These are phyloP conservation scores for Bubalus kerabau DNA, from an alignment of 2,113 vertebrate genomes.

Conservation along the genomic window DNA sequence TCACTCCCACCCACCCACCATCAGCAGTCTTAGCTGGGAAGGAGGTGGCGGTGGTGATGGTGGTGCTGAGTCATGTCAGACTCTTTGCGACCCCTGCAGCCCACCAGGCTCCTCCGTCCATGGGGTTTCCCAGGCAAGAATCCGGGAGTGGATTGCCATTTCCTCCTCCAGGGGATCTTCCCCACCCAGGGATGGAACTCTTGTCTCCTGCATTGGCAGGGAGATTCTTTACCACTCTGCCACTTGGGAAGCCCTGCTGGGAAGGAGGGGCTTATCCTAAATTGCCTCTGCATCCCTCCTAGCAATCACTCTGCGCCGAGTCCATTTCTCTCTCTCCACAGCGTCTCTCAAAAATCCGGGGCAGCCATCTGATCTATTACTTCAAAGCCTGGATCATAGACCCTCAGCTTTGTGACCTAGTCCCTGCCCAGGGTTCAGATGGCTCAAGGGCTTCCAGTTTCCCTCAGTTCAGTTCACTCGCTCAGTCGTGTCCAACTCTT, in stretches of 20 bases:
- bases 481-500: not conserved
- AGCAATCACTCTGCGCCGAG: not conserved
- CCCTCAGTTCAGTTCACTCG: not conserved
- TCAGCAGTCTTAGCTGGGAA: not conserved
- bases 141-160: not conserved
- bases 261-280: not conserved
- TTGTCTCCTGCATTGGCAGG: not conserved
- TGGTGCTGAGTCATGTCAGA: not conserved
- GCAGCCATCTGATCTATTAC: not conserved
- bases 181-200: not conserved
- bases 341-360: not conserved
- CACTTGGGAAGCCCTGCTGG: not conserved
- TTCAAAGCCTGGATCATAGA: not conserved
- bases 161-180: not conserved
- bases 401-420: not conserved
- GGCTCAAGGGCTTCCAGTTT: not conserved
- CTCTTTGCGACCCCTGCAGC: not conserved
- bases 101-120: not conserved
- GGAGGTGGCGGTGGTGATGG: not conserved
- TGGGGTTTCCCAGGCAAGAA: not conserved
- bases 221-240: not conserved
- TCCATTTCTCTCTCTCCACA: not conserved
- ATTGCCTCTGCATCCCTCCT: not conserved
- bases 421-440: not conserved
- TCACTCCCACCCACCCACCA: not conserved